phyloP scores from a whole-genome alignment of 2,888 invertebrate species.

The Bugulina stolonifera region DNA sequence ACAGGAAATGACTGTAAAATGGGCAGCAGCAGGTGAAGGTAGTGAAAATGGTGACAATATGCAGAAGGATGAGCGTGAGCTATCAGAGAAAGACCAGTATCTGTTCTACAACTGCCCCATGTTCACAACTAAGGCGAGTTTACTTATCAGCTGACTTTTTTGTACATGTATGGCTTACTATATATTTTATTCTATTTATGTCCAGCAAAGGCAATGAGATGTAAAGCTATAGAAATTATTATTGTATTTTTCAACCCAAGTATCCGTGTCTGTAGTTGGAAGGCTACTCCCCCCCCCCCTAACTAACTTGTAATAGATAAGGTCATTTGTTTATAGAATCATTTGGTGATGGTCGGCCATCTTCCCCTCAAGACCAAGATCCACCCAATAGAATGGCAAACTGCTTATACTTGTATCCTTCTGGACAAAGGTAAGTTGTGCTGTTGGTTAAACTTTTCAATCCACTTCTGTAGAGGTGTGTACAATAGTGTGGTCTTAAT shows the following conservation, averaged over 20 bases:
- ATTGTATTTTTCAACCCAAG: no score
- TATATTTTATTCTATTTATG: no score
- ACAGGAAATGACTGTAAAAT: not conserved
- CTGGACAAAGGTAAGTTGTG: conserved; percentile 41
- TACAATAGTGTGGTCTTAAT: no score
- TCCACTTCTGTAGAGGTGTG: no score
- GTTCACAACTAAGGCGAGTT: conserved; percentile 44
- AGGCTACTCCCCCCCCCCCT: no score
- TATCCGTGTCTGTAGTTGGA: no score
- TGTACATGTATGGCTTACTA: no score
- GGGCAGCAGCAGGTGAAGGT: not conserved
- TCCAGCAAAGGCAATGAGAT: no score
- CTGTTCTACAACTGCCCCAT: conserved; percentile 40
- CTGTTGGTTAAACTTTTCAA: no score
- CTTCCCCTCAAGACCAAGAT: conserved; percentile 38
- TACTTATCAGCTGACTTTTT: no score
- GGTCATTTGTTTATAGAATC: conserved; percentile 43
- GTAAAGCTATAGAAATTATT: no score
- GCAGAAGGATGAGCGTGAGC: conserved; percentile 15
- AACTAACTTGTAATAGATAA: no score
- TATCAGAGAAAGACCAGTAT: conserved; percentile 15
- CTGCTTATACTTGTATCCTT: conserved; percentile 40
- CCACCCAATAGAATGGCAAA: conserved; percentile 39
- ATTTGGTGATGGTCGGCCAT: conserved; percentile 38
- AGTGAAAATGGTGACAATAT: not conserved